phyloP scores from a whole-genome alignment of 2,113 vertebrate genomes.

The Oreochromis niloticus region DNA sequence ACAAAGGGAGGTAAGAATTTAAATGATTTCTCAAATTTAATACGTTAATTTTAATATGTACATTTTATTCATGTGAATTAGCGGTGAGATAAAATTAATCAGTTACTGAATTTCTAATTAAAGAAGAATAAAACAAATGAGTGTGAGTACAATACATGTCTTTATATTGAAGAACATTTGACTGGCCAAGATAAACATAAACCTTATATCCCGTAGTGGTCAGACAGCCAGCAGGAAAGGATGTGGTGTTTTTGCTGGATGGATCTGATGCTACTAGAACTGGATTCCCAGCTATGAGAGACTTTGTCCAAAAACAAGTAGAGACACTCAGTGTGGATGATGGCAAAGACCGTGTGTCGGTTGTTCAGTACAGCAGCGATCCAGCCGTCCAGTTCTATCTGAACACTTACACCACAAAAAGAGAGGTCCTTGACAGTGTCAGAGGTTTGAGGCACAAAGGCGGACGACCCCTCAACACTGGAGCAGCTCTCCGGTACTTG shows the following conservation, averaged over 20 bases:
- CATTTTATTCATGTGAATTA: neutral
- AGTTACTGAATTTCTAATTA: neutral
- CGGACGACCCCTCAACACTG: too few relatives aligned
- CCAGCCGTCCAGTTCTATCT: too few relatives aligned
- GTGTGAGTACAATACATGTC: neutral
- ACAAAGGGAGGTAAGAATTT: conserved; percentile 41
- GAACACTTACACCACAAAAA: too few relatives aligned
- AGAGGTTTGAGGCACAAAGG: too few relatives aligned
- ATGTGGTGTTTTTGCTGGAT: conserved; percentile 67
- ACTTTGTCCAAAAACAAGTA: conserved; percentile 37
- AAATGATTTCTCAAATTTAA: neutral
- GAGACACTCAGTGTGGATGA: conserved; percentile 23
- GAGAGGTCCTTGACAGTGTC: too few relatives aligned
- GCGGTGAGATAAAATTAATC: neutral
- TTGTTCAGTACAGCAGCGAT: conserved; percentile 59
- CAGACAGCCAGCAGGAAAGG: neutral
- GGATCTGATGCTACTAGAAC: neutral
- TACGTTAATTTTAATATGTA: neutral
- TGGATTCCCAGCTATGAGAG: conserved; percentile 1
- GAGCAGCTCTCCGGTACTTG: too few relatives aligned
- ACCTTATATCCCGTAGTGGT: neutral
- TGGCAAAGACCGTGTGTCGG: conserved; percentile 48
- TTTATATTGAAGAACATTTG: neutral
- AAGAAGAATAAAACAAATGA: neutral
- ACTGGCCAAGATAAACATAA: neutral